Base-by-base conservation (phyloP, 2,888 invertebrate genomes). In the Sminthurinus aureus region DNA sequence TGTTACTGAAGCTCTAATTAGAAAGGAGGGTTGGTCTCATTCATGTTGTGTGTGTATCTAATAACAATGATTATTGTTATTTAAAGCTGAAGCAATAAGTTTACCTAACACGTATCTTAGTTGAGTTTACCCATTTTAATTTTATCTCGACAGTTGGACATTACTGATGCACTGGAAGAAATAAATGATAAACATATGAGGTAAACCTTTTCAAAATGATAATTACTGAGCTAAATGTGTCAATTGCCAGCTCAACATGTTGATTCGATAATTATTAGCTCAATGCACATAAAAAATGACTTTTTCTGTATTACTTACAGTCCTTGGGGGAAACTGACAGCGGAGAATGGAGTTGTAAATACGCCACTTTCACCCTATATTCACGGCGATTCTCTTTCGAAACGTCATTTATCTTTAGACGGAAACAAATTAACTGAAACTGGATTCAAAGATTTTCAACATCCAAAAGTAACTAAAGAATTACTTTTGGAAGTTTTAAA, bases 121-220 rank as follows among this genome's bases (percentile, higher is more conserved):
- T 67, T 83, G 66, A 69, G 85, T 38, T 38, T 38, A 38, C 38
- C 38, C 6, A 6, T 6, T 38, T 38, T 38, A 38, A 4, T 38
- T 38, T 38, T 1, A 38, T 38, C 38, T 4, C 38, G 90, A 0
- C 90, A 96, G 96, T 91, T 93, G 74, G 96, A 96, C 91, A 93
- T 96, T 91, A 93, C 93, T 0, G 93, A 93, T 12, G 94, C 96
- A 8, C 95, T 96, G 0, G 96, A 96, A 88, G 96, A 97, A 89
- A 96, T 96, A 0, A 98, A 98, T 90, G 97, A 98, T 91, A 97
- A 97, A 90, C 98, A 98, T 90, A 93, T 97, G 91, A 93, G 93
- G 38, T 38, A 38, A 38, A 38, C 6, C 1, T 38, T 38, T 38
- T 38, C 6, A 4, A 38, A 38, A 38, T 38, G 1, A 38, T 38